Percentiles rank a stretch among this genome's conserved stretches.
These are phyloP conservation scores for Hymenopus coronatus DNA, from an alignment of 2,888 invertebrate species.

Conservation along the genomic window DNA sequence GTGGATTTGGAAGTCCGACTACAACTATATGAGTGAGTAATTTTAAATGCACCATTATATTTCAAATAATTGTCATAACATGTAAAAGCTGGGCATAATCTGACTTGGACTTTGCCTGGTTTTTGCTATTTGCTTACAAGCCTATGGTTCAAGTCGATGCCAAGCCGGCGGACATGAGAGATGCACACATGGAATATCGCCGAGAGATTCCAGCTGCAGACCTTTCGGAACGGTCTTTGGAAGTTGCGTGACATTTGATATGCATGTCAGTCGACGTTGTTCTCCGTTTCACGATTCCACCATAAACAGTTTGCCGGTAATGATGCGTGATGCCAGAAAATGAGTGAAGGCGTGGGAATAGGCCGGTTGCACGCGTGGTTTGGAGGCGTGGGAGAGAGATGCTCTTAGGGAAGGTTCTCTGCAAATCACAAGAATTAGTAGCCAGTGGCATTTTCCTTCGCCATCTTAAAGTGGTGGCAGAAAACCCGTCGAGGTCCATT, in stretches of 20 bases:
- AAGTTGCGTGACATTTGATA: conserved; percentile 10
- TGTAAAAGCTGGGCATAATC: no score
- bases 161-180: no score
- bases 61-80: no score
- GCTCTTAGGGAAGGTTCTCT: background rate
- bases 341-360: conserved; percentile 10
- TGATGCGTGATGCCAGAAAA: conserved; percentile 12
- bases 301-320: conserved; percentile 13
- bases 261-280: background rate
- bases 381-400: background rate
- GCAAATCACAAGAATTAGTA: background rate
- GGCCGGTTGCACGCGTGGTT: background rate
- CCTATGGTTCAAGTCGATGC: no score
- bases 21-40: no score
- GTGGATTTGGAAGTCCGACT: no score
- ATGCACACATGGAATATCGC: no score
- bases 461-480: background rate
- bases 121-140: no score
- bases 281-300: conserved; percentile 1
- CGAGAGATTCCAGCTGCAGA: background rate
- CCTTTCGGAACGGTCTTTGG: background rate
- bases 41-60: no score
- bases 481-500: background rate
- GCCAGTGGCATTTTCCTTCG: background rate
- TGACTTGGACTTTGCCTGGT: no score